These are phyloP conservation scores for Coracias cyanogaster DNA, from an alignment of 2,797 vertebrate genomes.

Conservation along the genomic window DNA sequence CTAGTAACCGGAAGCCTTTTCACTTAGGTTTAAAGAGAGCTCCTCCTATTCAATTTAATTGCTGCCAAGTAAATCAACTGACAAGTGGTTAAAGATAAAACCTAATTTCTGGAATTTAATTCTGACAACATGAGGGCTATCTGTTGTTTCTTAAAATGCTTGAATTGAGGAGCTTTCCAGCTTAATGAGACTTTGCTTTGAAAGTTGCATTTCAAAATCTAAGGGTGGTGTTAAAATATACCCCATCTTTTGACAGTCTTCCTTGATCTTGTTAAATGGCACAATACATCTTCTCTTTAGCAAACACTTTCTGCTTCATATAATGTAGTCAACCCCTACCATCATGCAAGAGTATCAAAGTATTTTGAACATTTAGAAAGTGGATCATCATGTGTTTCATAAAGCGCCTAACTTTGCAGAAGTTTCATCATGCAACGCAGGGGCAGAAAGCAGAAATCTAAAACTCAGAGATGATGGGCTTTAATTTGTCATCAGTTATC, in stretches of 20 bases:
- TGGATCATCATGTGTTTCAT: background rate
- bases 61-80: background rate
- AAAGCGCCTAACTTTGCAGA: background rate
- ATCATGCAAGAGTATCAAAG: background rate
- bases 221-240: background rate
- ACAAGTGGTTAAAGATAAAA: conserved; percentile 10
- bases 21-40: background rate
- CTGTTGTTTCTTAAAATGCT: background rate
- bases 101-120: background rate
- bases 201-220: background rate
- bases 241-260: background rate
- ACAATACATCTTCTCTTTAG: background rate
- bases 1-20: background rate
- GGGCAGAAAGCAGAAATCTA: background rate
- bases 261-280: background rate
- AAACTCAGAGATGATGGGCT: background rate
- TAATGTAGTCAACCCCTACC: background rate
- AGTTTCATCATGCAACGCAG: background rate
- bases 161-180: background rate
- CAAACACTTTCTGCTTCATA: background rate
- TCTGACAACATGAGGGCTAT: background rate
- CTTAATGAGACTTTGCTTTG: background rate
- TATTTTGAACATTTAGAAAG: background rate
- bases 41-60: background rate
- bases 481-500: background rate